phyloP scores from a whole-genome alignment of 30 jellyfish, hydroid and myxozoan genomes.

The Turritopsis dohrnii region DNA sequence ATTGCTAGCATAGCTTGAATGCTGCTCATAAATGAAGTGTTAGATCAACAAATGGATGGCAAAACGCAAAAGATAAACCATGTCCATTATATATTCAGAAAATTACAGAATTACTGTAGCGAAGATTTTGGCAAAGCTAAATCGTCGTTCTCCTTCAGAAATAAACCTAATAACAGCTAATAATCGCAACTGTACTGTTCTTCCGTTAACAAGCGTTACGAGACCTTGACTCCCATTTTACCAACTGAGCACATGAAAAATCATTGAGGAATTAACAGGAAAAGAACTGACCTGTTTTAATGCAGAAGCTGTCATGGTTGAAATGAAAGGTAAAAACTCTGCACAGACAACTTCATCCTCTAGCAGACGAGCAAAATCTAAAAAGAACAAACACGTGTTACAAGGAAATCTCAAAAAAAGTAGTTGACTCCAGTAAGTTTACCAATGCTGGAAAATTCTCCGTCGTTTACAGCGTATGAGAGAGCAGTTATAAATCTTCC shows the following conservation, averaged over 20 bases:
- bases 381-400: not conserved
- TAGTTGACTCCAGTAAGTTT: not conserved
- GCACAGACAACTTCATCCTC: slow-evolving; percentile 1
- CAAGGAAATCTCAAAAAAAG: not conserved
- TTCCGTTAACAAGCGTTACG: too few relatives aligned
- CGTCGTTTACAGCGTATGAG: not conserved
- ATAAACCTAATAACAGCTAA: too few relatives aligned
- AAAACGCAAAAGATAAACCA: too few relatives aligned
- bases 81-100: too few relatives aligned
- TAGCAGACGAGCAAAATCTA: slow-evolving; percentile 1
- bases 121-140: too few relatives aligned
- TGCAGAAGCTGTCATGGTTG: not conserved
- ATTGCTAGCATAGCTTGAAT: too few relatives aligned
- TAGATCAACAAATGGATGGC: too few relatives aligned
- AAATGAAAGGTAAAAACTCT: not conserved
- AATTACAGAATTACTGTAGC: too few relatives aligned
- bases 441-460: not conserved
- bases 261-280: not conserved
- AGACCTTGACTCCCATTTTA: too few relatives aligned
- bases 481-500: slow-evolving; percentile 10
- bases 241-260: not conserved
- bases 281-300: not conserved
- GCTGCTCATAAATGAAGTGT: too few relatives aligned
- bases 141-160: too few relatives aligned
- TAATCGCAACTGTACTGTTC: too few relatives aligned